Conservation (phyloP, 2,113 vertebrate species). For the Cynocephalus volans region DNA sequence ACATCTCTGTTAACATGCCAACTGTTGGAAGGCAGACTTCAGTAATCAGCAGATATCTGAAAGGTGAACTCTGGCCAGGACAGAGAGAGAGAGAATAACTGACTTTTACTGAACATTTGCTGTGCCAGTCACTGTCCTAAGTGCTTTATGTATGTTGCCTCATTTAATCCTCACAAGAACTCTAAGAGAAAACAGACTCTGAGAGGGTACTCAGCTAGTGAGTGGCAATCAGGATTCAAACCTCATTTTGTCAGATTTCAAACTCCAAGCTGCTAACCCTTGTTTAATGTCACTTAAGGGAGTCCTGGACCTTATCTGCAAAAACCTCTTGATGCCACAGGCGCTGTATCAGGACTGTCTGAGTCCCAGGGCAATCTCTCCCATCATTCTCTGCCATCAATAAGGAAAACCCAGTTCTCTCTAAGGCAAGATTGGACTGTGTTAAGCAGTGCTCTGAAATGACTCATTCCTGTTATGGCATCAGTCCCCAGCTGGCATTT, state of each 20-base stretch:
- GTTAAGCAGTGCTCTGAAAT: neutral
- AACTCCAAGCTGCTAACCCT: neutral
- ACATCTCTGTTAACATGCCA: neutral
- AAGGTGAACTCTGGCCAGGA: neutral
- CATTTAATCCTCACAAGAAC: neutral
- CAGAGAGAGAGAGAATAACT: neutral
- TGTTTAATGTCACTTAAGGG: neutral
- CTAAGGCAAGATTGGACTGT: neutral
- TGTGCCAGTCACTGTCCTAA: neutral
- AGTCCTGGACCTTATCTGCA: neutral
- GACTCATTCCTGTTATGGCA: slow-evolving; percentile 14
- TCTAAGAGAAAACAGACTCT: neutral
- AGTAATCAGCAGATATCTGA: neutral
- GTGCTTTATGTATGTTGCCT: neutral
- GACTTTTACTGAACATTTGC: neutral
- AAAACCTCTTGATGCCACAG: neutral
- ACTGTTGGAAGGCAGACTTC: neutral
- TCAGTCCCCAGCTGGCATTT: neutral
- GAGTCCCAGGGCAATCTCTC: neutral
- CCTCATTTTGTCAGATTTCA: neutral
- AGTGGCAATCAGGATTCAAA: slow-evolving; percentile 13
- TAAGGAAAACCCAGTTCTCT: slow-evolving; percentile 22
- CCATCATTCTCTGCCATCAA: neutral
- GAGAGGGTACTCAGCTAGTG: neutral
- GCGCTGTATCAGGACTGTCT: neutral